A percentile compares a stretch with the other conserved stretches of the same genome.
These are phyloP conservation scores for Epistrophella euchroma DNA, from an alignment of 2,888 invertebrate genomes.

Conservation along the genomic window DNA sequence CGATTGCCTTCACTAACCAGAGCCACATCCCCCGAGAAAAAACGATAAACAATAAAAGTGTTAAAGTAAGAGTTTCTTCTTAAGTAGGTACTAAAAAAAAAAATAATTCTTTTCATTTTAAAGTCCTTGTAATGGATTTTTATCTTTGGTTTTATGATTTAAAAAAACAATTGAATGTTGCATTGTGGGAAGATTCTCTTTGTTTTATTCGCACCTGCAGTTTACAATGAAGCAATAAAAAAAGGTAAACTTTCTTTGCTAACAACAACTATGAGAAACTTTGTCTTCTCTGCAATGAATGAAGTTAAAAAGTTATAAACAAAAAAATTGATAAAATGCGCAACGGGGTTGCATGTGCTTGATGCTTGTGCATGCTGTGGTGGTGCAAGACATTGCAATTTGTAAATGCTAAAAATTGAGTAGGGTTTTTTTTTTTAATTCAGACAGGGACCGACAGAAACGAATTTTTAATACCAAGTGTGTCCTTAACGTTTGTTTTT, in stretches of 20 bases:
- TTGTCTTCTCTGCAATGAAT: conserved; percentile 21
- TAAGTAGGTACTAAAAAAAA: neutral
- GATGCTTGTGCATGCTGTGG: no score
- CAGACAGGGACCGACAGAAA: no score
- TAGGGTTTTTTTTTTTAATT: no score
- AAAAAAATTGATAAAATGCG: neutral
- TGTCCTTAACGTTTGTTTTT: no score
- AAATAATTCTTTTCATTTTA: neutral
- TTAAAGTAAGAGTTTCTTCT: conserved; percentile 1
- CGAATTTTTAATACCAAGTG: no score
- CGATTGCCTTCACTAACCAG: no score
- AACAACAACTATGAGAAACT: conserved; percentile 64
- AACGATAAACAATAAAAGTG: no score
- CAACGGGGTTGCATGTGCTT: neutral
- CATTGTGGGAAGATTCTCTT: neutral
- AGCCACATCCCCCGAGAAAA: no score
- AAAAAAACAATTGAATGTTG: conserved; percentile 10
- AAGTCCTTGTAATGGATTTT: conserved; percentile 20
- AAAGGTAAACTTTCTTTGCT: neutral
- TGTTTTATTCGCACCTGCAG: neutral
- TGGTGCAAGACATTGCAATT: no score
- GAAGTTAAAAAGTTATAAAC: neutral
- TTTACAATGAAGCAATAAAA: neutral
- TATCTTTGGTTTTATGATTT: conserved; percentile 1
- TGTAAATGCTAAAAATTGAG: no score